A percentile compares a stretch with the other conserved stretches of the same genome.
Conservation (phyloP, 2,888 invertebrate genomes). For the Tipula helvola region DNA sequence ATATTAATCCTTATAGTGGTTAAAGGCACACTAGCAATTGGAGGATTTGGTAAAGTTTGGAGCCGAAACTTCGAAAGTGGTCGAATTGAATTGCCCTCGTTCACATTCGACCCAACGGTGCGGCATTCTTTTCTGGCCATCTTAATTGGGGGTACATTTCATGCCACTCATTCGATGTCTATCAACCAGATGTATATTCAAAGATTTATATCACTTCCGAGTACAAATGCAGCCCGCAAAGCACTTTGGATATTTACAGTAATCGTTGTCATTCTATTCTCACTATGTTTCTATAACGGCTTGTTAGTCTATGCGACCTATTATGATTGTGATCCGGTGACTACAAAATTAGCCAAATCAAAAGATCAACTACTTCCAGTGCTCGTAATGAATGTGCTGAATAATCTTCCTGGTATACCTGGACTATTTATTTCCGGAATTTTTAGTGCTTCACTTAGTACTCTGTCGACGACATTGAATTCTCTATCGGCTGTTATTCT, state of each 20-base stretch:
- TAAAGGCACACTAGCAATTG: slow-evolving; percentile 61
- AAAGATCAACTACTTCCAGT: slow-evolving; percentile 72
- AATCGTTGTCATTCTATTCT: slow-evolving; percentile 33
- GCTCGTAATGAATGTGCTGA: slow-evolving; percentile 75
- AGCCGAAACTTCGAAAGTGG: slow-evolving; percentile 51
- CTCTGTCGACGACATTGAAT: background rate
- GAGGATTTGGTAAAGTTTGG: slow-evolving; percentile 25
- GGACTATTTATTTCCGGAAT: slow-evolving; percentile 70
- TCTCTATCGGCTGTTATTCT: background rate
- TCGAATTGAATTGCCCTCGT: slow-evolving; percentile 45
- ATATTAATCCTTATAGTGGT: slow-evolving; percentile 58
- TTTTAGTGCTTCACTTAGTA: background rate
- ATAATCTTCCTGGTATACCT: slow-evolving; percentile 64
- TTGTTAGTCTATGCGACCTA: background rate
- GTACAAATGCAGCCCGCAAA: slow-evolving; percentile 31
- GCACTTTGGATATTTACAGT: slow-evolving; percentile 47
- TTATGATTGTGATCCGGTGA: slow-evolving; percentile 61
- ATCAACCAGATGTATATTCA: slow-evolving; percentile 81
- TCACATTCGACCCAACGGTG: slow-evolving; percentile 63
- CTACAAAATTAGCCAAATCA: slow-evolving; percentile 60
- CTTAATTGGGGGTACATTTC: slow-evolving; percentile 59
- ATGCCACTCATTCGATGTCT: slow-evolving; percentile 62
- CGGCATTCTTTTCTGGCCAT: slow-evolving; percentile 68
- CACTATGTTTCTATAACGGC: background rate
- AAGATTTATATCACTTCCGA: slow-evolving; percentile 64